Evolutionary conservation across 2,888 invertebrate genomes (phyloP).

Genomic region (Trachelus troglodyta): DNA sequence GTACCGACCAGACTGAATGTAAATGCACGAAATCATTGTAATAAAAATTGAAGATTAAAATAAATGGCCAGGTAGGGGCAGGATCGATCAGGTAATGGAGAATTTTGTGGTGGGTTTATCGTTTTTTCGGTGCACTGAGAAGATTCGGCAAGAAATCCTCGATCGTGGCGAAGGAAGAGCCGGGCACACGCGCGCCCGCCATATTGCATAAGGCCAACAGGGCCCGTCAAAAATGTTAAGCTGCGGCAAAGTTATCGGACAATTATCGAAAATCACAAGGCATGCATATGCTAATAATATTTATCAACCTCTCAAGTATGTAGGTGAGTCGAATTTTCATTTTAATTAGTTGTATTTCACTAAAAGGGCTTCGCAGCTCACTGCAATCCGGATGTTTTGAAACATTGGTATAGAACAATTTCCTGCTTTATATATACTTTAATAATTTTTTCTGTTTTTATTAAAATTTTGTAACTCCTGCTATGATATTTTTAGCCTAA

Average conservation of each 20-base stretch:
- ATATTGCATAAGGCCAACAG: constrained; percentile 51
- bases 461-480: neutral
- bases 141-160: neutral
- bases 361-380: neutral
- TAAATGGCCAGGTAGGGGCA: constrained; percentile 13
- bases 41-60: neutral
- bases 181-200: constrained; percentile 38
- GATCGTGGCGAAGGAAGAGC: constrained; percentile 8
- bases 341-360: neutral
- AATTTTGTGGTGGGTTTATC: constrained; percentile 14
- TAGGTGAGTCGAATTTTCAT: constrained; percentile 39
- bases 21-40: constrained; percentile 1
- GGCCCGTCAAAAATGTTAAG: constrained; percentile 57
- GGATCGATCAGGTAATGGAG: constrained; percentile 30
- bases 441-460: neutral
- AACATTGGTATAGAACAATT: neutral
- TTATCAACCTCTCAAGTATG: constrained; percentile 42
- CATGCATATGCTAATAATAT: constrained; percentile 42
- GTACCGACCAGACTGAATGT: neutral
- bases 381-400: neutral
- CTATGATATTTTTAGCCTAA: neutral
- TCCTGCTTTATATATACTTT: neutral
- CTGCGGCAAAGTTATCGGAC: constrained; percentile 55
- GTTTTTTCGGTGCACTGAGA: constrained; percentile 20
- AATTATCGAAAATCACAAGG: constrained; percentile 54